Conservation (phyloP, 2,888 invertebrate genomes). For the Melolontha melolontha region DNA sequence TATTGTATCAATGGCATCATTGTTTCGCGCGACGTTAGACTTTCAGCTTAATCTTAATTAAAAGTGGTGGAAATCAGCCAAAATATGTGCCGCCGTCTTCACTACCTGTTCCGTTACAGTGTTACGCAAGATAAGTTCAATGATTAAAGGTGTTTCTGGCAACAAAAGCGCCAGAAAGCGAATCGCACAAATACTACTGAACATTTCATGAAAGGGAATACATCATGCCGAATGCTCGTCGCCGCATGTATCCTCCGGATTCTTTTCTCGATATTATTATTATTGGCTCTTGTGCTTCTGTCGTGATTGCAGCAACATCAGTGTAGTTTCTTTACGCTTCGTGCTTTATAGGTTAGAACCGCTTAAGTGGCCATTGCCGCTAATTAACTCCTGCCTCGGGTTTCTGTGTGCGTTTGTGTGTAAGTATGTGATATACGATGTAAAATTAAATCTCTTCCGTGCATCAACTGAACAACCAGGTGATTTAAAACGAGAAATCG, state of each 20-base stretch:
- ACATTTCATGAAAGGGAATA: too few species aligned
- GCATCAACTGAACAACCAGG: slow-evolving; percentile 26
- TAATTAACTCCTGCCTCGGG: slow-evolving; percentile 34
- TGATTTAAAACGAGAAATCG: slow-evolving; percentile 36
- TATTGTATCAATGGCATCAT: slow-evolving; percentile 5
- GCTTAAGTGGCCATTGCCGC: slow-evolving; percentile 31
- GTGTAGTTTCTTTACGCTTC: slow-evolving; percentile 1
- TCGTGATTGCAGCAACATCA: neutral
- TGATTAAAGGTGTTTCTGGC: slow-evolving; percentile 20
- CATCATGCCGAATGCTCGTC: neutral
- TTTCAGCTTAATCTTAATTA: slow-evolving; percentile 15
- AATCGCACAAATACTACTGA: neutral
- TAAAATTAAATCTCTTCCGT: slow-evolving; percentile 32
- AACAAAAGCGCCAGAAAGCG: slow-evolving; percentile 20
- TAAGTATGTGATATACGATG: neutral
- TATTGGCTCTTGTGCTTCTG: neutral
- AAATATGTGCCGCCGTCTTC: slow-evolving; percentile 4
- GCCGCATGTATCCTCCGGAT: neutral
- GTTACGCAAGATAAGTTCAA: slow-evolving; percentile 17
- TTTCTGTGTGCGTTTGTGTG: neutral
- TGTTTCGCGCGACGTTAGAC: neutral
- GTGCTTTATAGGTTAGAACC: slow-evolving; percentile 35
- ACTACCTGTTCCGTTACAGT: too few species aligned
- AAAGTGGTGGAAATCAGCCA: slow-evolving; percentile 13
- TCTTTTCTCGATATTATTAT: neutral